Base-by-base conservation (phyloP, 1,140 invertebrate species). In the Drosophila hydei region DNA sequence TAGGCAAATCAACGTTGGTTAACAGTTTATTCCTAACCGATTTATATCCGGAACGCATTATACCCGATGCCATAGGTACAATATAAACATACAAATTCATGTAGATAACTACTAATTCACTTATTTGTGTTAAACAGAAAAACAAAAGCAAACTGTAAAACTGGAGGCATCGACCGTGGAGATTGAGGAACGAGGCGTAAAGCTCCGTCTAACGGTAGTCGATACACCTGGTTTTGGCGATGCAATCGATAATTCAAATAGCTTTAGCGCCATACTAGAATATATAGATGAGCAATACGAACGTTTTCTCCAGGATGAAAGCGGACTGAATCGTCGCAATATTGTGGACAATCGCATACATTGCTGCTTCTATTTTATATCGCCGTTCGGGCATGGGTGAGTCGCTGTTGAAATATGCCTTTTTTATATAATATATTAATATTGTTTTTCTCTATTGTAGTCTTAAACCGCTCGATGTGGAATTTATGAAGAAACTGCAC, bases 341-440 rank as follows among this genome's bases (percentile, higher is more conserved):
- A 98, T 98, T 76, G 95, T 97, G 43, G 97, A 98, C 87, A 98
- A 97, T 92, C 94, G 97, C 91, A 97, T 98, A 90, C 97, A 98
- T 91, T 98, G 97, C 92, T 99, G 98, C 93, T 97, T 99, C 83
- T 99, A 99, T 93, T 99, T 99, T 92, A 99, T 99, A 90, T 98
- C 98, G 45, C 99, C 99, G 12, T 98, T 98, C 92, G 98, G 98
- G 27, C 98, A 99, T 93, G 98, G 98, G 95, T 96, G 93, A 88
- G 91, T 87, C 5, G 3, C 1, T 33, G 11, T 16, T 4, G 12
- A 23, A 16, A 14, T 16, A 14, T 36, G 8, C 27, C 14, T 6
- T 51, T 16, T 40, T 2, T 27, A 55, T 33, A 21, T 73, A 14
- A 16, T 14, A 3, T 0, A 14, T 16, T 14, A 5, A 42, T 42